These are phyloP conservation scores for Corapipo altera DNA, from an alignment of 2,113 vertebrate species.

Conservation along the genomic window DNA sequence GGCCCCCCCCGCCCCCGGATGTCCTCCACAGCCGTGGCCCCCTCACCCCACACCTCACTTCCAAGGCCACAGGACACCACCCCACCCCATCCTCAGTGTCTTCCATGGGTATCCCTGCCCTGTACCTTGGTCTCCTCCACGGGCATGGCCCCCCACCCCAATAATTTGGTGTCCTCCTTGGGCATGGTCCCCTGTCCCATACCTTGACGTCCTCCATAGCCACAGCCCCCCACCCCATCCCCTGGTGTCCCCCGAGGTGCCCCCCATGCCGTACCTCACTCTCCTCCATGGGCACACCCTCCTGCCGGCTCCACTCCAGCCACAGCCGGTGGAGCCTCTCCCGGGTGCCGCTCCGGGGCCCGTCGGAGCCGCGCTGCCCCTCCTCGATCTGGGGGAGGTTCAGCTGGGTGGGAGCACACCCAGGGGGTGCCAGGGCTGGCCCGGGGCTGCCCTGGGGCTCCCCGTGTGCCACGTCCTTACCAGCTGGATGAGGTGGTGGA, in stretches of 20 bases:
- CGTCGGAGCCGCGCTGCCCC: constrained; percentile 52
- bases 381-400: constrained; percentile 3
- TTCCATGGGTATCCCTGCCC: not conserved
- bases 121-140: not conserved
- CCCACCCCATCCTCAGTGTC: not conserved
- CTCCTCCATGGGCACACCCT: not conserved
- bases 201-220: too few relatives aligned
- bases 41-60: not conserved
- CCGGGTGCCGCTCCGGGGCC: constrained; percentile 3
- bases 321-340: constrained; percentile 78
- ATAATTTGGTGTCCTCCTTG: not conserved
- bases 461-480: constrained; percentile 44
- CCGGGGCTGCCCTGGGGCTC: too few relatives aligned
- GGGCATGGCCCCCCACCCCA: not conserved
- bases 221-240: not conserved
- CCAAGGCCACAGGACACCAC: not conserved
- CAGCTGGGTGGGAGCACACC: not conserved
- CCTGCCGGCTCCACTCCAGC: constrained; percentile 75
- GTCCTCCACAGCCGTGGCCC: too few relatives aligned
- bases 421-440: rapidly evolving
- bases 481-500: constrained; percentile 83
- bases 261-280: rapidly evolving
- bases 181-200: too few relatives aligned
- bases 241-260: not conserved
- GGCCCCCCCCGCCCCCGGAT: too few relatives aligned